Percentiles rank a stretch among this genome's conserved stretches.
These are phyloP conservation scores for Noctilio leporinus DNA, from an alignment of 2,113 vertebrate species.

Conservation along the genomic window DNA sequence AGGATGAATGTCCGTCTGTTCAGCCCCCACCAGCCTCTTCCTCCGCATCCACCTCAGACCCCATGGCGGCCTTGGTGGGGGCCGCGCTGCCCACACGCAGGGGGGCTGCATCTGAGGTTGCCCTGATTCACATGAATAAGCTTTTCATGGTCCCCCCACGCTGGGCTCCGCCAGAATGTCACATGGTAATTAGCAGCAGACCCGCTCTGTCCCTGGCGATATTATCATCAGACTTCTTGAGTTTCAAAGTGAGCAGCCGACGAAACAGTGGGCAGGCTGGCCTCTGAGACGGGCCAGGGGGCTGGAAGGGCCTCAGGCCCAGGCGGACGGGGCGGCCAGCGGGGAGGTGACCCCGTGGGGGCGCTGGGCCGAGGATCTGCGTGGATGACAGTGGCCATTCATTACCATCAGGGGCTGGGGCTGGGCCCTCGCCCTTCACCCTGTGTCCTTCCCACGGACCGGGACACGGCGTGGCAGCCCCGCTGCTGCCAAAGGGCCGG, in stretches of 20 bases:
- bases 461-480: neutral
- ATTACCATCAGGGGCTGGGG: neutral
- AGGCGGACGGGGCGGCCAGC: neutral
- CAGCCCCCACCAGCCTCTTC: neutral
- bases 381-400: neutral
- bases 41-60: neutral
- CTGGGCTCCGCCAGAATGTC: neutral
- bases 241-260: neutral
- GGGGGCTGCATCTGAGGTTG: neutral
- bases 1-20: neutral
- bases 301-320: neutral
- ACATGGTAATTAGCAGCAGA: slow-evolving; percentile 7
- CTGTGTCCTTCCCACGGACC: too few species aligned
- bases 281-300: neutral
- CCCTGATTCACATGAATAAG: slow-evolving; percentile 19
- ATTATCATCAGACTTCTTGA: neutral
- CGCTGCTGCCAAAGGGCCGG: neutral
- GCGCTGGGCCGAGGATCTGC: neutral
- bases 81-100: neutral
- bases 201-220: neutral
- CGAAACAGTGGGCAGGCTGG: neutral
- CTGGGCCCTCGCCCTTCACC: neutral
- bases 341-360: neutral
- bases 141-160: neutral
- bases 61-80: neutral